Evolutionary conservation across 2,797 vertebrate species (phyloP), one percentile per base, ranked within the genome.

Genomic region (Sphenopsis melanotis): DNA sequence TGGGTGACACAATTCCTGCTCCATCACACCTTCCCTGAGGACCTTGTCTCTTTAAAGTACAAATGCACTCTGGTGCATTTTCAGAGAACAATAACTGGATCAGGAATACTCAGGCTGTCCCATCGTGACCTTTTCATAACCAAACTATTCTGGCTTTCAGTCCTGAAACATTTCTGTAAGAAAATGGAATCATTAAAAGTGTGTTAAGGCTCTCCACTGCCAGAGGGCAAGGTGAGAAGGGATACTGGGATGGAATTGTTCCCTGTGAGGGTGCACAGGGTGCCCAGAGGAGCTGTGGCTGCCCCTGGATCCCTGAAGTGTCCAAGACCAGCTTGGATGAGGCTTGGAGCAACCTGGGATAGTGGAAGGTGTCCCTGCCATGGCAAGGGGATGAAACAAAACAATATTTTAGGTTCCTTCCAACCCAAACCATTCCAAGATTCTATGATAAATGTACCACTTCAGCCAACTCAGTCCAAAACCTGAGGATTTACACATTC

Each of bases 281-380:
- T 56, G 20, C 4, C 16, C 56, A 69, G 56, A 69, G 70, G 0
- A 76, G 64, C 56, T 69, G 42, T 15, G 63, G 20, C 49, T 82
- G 49, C 9, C 20, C 49, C 37, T 52, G 29, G 12, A 69, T n/a
- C 42, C 16, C 49, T 70, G 57, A 12, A 68, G 10, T 83, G 55
- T 0, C n/a, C 64, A 22, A 63, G 79, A 4, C 17, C 50, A 34
- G 42, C 8, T 0, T 82, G 86, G 69, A 53, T 0, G 0, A 18
- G 12, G 26, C 14, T 53, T 8, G 55, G 56, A 61, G 32, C 19
- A n/a, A 0, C 8, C 49, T 50, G 49, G 49, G 42, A 5, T 0
- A 3, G 37, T 21, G 64, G 56, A 3, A 76, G 3, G 2, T 63
- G 78, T 37, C 56, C 49, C 32, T 61, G 70, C 11, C 55, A n/a